Conservation (phyloP, 2,888 invertebrate species). For the Drosophila sordidula region DNA sequence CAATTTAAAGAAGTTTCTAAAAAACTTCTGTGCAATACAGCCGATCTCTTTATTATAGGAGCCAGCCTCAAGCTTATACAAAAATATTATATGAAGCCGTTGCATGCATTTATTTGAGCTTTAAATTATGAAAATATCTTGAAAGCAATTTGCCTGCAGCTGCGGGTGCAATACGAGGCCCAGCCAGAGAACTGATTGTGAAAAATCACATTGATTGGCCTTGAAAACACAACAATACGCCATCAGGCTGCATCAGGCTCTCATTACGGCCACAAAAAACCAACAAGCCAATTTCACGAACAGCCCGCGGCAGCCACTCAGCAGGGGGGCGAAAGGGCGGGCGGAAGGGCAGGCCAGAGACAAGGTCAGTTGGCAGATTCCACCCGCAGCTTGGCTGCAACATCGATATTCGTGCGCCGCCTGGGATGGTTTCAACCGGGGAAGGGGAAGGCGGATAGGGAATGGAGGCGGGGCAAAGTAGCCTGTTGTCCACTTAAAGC, state of each 20-base stretch:
- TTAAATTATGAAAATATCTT: conserved; percentile 45
- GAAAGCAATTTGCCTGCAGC: conserved; percentile 30
- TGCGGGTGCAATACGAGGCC: conserved; percentile 5
- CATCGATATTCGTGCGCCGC: conserved; percentile 56
- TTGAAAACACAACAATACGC: conserved; percentile 44
- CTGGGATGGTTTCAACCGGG: conserved; percentile 16
- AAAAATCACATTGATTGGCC: conserved; percentile 62
- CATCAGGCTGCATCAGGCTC: conserved; percentile 66
- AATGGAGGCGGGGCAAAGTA: too few species aligned
- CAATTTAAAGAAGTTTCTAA: too few species aligned
- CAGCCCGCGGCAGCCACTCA: conserved; percentile 23
- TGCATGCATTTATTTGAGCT: conserved; percentile 6
- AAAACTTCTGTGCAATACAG: too few species aligned
- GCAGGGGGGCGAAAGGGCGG: neutral
- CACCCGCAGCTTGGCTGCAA: conserved; percentile 21
- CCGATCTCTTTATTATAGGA: too few species aligned
- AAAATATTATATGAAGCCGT: neutral
- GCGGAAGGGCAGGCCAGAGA: conserved; percentile 9
- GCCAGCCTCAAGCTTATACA: neutral
- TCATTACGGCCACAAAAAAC: conserved; percentile 60
- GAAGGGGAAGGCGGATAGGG: conserved; percentile 6
- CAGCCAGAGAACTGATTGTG: conserved; percentile 11
- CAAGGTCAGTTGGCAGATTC: conserved; percentile 35
- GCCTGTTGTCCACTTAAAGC: neutral
- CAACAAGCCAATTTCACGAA: conserved; percentile 41